A percentile compares a stretch with the other conserved stretches of the same genome.
Conservation (phyloP, 92 coral and sea anemone species). For the Bergia sp. region DNA sequence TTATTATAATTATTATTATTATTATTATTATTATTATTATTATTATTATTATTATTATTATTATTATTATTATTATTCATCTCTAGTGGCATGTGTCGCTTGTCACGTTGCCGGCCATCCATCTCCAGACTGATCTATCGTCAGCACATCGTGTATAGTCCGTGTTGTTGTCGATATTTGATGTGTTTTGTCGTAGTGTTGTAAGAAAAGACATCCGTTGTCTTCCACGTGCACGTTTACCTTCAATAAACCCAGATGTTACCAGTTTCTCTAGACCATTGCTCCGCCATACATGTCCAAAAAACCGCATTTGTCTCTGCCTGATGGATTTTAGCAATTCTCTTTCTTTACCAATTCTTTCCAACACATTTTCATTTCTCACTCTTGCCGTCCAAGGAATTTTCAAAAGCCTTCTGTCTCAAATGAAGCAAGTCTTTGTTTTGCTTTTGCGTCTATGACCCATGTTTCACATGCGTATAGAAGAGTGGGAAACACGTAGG, state of each 20-base stretch:
- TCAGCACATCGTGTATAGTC: slow-evolving; percentile 23
- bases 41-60: too few relatives aligned
- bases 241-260: slow-evolving; percentile 3
- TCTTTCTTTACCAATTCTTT: neutral
- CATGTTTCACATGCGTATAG: too few relatives aligned
- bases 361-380: neutral
- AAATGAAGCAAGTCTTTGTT: neutral
- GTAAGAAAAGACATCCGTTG: slow-evolving; percentile 25
- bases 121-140: slow-evolving; percentile 23
- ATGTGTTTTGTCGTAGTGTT: slow-evolving; percentile 9
- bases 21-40: too few relatives aligned
- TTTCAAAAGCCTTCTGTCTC: neutral
- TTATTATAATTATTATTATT: too few relatives aligned
- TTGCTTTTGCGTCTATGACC: neutral
- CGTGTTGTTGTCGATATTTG: slow-evolving; percentile 16
- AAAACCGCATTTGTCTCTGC: slow-evolving; percentile 4
- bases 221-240: slow-evolving; percentile 1
- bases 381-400: neutral
- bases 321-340: neutral
- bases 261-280: neutral
- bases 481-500: neutral
- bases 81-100: slow-evolving; percentile 22
- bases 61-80: too few relatives aligned
- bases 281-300: neutral
- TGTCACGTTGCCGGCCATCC: slow-evolving; percentile 26